These are phyloP conservation scores for Nasonia giraulti DNA, from an alignment of 1,140 invertebrate genomes.

Conservation along the genomic window DNA sequence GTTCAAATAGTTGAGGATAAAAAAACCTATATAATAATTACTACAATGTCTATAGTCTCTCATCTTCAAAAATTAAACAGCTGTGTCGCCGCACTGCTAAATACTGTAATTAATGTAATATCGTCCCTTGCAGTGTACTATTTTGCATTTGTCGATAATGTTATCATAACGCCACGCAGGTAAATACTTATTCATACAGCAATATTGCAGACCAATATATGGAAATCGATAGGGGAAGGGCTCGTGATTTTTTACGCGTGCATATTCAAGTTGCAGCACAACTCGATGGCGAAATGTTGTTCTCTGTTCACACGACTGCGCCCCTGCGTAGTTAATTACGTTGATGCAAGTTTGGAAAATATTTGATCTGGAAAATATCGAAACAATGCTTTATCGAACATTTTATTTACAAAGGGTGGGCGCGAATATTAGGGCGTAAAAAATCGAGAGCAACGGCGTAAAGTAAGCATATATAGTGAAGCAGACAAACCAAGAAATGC, in stretches of 20 bases:
- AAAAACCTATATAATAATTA: neutral
- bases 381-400: too few relatives aligned
- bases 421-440: neutral
- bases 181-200: conserved; percentile 4
- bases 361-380: neutral
- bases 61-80: neutral
- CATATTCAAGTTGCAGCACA: neutral
- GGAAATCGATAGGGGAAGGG: neutral
- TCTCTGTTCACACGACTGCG: neutral
- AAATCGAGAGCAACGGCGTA: neutral
- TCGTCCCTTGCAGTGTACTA: neutral
- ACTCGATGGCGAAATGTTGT: neutral
- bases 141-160: neutral
- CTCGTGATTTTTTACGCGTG: neutral
- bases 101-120: neutral
- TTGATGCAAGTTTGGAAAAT: neutral
- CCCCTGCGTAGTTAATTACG: neutral
- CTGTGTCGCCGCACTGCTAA: neutral
- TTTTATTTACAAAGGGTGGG: neutral
- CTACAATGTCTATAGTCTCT: neutral
- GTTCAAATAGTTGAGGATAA: neutral
- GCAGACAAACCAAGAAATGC: neutral
- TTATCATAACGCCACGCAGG: neutral
- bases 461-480: neutral
- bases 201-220: conserved; percentile 1